Base-by-base conservation (phyloP, 2,113 vertebrate species). In the Galemys pyrenaicus region DNA sequence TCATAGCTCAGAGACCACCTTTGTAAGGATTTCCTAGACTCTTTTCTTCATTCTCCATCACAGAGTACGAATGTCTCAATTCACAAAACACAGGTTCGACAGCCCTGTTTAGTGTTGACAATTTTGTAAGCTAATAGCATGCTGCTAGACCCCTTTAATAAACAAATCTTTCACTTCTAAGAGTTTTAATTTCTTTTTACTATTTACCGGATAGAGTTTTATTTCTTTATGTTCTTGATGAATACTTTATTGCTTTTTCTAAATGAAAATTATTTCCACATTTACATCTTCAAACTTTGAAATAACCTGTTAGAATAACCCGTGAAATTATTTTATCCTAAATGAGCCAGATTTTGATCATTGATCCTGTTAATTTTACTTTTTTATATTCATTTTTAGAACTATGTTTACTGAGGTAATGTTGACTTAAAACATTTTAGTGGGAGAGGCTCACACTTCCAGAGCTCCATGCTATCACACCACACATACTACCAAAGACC, bases 171-270 rank as follows among this genome's bases (percentile, higher is more conserved):
- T 60, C 22, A 78, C 32, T 73, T 82, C 22, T 54, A 88, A 41
- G 51, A 51, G 5, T 41, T 79, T 24, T 65, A 30, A 67, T 88
- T 79, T 19, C 12, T 74, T 71, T 89, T 67, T 80, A 22, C 5
- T 65, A 30, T 83, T 89, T 92, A 64, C 16, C 26, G 95, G 30
- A 20, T 79, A 41, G 16, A 54, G 1, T 79, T 92, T 78, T 82
- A 74, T 75, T 75, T 67, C 28, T 75, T 87, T 16, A 35, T 88
- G 10, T 44, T 88, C 91, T 62, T 86, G 51, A 77, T 80, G 9
- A 86, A 44, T 60, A 92, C 32, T 78, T 81, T 71, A 32, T 90
- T 89, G 10, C 16, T 44, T 84, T 92, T 80, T 49, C 46, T 81
- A 87, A 92, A 75, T 75, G 44, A 77, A 94, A 86, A 30, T 16